A percentile compares a stretch with the other conserved stretches of the same genome.
Evolutionary conservation across 2,797 vertebrate species (phyloP).

Genomic region (Sebastes diaconus): DNA sequence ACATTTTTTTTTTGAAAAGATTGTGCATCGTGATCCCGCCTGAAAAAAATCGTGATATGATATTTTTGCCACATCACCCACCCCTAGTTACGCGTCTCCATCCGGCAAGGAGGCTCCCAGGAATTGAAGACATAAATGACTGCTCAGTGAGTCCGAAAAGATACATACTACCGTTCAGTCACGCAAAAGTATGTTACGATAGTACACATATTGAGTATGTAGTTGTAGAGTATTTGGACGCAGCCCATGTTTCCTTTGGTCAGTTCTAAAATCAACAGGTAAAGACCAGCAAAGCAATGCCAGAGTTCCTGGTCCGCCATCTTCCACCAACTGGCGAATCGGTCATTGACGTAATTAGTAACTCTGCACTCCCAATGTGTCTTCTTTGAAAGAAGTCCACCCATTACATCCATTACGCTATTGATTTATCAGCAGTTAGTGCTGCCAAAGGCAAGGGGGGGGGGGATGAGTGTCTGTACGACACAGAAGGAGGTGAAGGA

Average conservation of each 20-base stretch:
- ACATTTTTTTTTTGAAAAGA: no score
- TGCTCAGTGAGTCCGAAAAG: no score
- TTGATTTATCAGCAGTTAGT: conserved; percentile 39
- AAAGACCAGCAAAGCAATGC: background rate
- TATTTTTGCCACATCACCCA: no score
- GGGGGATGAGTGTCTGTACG: background rate
- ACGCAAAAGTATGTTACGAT: no score
- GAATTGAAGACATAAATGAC: no score
- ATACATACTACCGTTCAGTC: no score
- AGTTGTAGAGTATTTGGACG: no score
- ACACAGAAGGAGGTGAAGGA: conserved; percentile 20
- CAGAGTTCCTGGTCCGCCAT: background rate
- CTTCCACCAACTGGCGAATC: background rate
- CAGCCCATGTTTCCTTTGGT: background rate
- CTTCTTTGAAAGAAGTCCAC: conserved; percentile 32
- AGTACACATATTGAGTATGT: no score
- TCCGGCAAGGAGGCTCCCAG: no score
- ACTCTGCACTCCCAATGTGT: conserved; percentile 2
- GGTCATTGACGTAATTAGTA: conserved; percentile 2
- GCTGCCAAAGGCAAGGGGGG: conserved; percentile 15
- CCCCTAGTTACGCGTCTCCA: no score
- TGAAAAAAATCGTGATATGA: no score
- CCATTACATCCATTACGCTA: conserved; percentile 8
- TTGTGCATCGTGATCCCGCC: no score
- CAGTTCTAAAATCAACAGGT: background rate